A percentile compares a stretch with the other conserved stretches of the same genome.
Conservation (phyloP, 2,888 invertebrate species). For the Lumbricus terrestris region DNA sequence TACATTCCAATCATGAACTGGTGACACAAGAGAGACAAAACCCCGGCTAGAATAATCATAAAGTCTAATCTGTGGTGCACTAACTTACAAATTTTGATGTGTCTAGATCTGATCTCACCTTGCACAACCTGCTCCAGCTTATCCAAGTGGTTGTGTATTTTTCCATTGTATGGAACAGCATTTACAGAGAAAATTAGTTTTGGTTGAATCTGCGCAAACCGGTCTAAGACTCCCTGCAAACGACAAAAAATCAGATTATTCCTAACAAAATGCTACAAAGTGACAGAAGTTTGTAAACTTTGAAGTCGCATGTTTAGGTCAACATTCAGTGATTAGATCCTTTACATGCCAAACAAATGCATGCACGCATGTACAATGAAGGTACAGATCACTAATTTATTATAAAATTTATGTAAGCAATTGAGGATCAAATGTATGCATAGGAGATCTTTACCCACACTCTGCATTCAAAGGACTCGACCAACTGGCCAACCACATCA, state of each 20-base stretch:
- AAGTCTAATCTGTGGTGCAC: not conserved
- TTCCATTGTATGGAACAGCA: constrained; percentile 64
- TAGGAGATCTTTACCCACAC: no score
- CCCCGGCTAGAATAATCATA: not conserved
- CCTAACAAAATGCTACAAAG: not conserved
- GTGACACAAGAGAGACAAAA: not conserved
- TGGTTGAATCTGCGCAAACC: constrained; percentile 63
- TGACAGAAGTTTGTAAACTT: not conserved
- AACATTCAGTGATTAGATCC: no score
- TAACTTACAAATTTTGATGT: not conserved
- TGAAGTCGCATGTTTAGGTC: not conserved
- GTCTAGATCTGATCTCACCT: constrained; percentile 42
- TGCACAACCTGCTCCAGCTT: constrained; percentile 62
- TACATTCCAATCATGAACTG: not conserved
- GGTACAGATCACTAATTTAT: no score
- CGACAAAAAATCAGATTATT: constrained; percentile 16
- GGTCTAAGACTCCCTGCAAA: constrained; percentile 60
- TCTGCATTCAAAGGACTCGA: no score
- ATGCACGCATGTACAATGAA: no score
- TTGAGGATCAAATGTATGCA: no score
- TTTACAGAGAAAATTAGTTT: constrained; percentile 64
- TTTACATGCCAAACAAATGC: no score
- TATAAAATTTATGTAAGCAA: no score
- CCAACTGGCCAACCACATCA: not conserved
- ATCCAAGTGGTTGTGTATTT: constrained; percentile 61